Base-by-base conservation (phyloP, 2,113 vertebrate genomes). In the Xiphorhynchus elegans region DNA sequence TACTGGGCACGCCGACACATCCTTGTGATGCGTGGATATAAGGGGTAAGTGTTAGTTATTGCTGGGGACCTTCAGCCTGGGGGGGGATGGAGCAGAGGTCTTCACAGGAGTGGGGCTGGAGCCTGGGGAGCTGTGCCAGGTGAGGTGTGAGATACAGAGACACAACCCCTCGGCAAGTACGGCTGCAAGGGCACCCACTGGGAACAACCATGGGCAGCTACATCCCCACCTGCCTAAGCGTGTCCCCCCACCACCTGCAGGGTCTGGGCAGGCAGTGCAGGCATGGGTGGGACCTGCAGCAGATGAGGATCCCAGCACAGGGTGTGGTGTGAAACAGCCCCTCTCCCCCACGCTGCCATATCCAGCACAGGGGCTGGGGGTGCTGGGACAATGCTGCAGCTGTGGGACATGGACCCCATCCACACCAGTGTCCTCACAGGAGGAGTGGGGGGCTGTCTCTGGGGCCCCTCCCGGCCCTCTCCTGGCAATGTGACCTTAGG, bases 121-220 rank as follows among this genome's bases (percentile, higher is more conserved):
- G 40, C 40, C 26, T 3, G 4, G 33, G 29, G 31, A 59, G 58
- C n/a, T 47, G 29, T 66, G 55, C 25, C 0, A 0, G 44, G 29
- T 26, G 35, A 67, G 26, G 10, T 29, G 5, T 8, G 35, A 76
- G 63, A 68, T 0, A 1, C 0, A 1, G n/a, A 76, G 63, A 68
- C 0, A 1, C 0, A 1, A 31, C 17, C n/a, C 25, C 33, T 46
- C 0, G 0, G 64, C 24, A 8, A 13, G 20, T 25, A 56, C 2
- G 1, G 33, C 47, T 50, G 20, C 44, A n/a, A 10, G 58, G 47
- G 55, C 35, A 44, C 28, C 2, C 2, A 10, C 37, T 6, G 35
- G 46, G 17, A 40, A 46, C 26, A n/a, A 46, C 35, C 50, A 26
- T 44, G 39, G n/a, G 50, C 40, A 69, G 44, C 24, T 21, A 6